Percentiles rank a stretch among this genome's conserved stretches.
Evolutionary conservation across 1,140 invertebrate genomes (phyloP).

Genomic region (Dryas iulia): DNA sequence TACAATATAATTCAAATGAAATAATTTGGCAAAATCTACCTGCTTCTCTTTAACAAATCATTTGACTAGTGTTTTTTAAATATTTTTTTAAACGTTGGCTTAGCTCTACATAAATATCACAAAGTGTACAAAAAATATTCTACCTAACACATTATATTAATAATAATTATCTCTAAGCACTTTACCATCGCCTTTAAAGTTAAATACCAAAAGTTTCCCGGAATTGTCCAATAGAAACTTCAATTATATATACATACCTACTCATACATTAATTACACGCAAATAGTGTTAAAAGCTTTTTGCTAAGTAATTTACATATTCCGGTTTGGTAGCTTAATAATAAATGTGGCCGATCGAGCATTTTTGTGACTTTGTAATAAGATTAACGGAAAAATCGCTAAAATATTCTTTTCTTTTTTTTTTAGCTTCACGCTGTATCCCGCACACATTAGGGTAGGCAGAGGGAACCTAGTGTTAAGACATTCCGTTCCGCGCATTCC

Average conservation of each 20-base stretch:
- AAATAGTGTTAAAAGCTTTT: background rate
- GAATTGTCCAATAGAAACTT: background rate
- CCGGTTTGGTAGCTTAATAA: background rate
- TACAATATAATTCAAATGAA: too few relatives aligned
- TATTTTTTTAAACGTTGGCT: too few relatives aligned
- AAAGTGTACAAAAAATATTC: background rate
- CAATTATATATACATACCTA: background rate
- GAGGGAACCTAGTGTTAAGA: too few relatives aligned
- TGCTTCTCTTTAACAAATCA: too few relatives aligned
- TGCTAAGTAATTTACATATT: background rate
- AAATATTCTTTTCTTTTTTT: background rate
- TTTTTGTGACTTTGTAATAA: background rate
- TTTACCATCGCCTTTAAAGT: background rate
- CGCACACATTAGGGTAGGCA: too few relatives aligned
- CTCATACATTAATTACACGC: background rate
- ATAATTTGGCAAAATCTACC: too few relatives aligned
- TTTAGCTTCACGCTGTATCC: too few relatives aligned
- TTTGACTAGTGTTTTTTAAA: too few relatives aligned
- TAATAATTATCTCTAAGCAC: background rate
- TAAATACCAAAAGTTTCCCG: background rate
- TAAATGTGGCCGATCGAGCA: background rate
- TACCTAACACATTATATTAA: background rate
- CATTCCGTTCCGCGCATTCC: too few relatives aligned
- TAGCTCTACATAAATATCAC: background rate
- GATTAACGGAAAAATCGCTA: background rate